Percentiles rank a stretch among this genome's conserved stretches.
Conservation (phyloP, 2,888 invertebrate genomes). For the Orthonychiurus folsomi region DNA sequence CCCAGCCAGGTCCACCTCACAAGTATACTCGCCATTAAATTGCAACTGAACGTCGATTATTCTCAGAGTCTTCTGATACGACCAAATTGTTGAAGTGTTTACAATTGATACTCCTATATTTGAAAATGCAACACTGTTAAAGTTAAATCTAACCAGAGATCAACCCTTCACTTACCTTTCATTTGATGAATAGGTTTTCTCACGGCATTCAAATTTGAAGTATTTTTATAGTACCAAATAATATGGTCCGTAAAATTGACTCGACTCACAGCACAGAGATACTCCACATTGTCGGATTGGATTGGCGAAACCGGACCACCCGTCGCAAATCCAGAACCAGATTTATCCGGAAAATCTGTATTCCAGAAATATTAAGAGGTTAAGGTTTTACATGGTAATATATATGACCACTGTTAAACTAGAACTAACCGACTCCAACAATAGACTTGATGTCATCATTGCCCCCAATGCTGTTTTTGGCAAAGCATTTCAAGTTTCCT, state of each 20-base stretch:
- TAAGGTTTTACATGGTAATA: background rate
- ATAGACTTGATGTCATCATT: conserved; percentile 35
- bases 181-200: too few relatives aligned
- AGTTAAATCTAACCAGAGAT: too few relatives aligned
- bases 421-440: conserved; percentile 23
- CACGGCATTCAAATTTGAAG: too few relatives aligned
- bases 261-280: conserved; percentile 54
- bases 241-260: conserved; percentile 49
- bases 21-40: conserved; percentile 23
- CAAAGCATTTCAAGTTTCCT: conserved; percentile 44
- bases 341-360: conserved; percentile 46
- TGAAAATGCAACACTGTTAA: too few relatives aligned
- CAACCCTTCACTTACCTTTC: too few relatives aligned
- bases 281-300: conserved; percentile 50
- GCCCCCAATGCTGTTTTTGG: conserved; percentile 43
- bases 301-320: conserved; percentile 43
- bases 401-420: too few relatives aligned
- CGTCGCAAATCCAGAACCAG: conserved; percentile 45
- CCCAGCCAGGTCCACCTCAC: conserved; percentile 11
- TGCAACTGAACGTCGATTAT: conserved; percentile 18
- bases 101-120: conserved; percentile 6
- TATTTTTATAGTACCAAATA: conserved; percentile 47
- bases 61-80: conserved; percentile 22
- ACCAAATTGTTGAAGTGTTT: conserved; percentile 23
- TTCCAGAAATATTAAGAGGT: too few relatives aligned